Evolutionary conservation across 2,888 invertebrate genomes (phyloP).

Genomic region (Ornithoptera alexandrae): DNA sequence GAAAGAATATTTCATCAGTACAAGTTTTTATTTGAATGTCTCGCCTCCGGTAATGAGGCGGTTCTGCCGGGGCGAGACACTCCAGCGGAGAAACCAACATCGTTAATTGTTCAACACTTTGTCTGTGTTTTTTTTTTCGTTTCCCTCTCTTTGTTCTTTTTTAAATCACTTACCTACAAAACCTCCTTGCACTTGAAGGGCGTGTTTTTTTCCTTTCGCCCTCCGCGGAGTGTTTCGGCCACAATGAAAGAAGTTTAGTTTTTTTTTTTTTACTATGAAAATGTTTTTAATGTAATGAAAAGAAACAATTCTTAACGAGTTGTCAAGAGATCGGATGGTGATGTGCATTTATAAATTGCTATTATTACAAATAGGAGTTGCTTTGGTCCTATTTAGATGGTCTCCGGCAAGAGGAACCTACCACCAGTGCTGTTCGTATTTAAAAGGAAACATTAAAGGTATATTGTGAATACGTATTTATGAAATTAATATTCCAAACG

Average conservation of each 20-base stretch:
- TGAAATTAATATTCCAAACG: too few species aligned
- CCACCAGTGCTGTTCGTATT: too few species aligned
- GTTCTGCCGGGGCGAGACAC: slow-evolving; percentile 10
- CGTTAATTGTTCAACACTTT: slow-evolving; percentile 28
- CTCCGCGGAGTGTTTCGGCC: background rate
- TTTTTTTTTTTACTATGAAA: too few species aligned
- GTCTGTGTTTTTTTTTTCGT: slow-evolving; percentile 6
- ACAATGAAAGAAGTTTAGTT: background rate
- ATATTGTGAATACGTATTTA: too few species aligned
- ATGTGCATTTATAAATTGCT: too few species aligned
- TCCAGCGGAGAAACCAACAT: slow-evolving; percentile 21
- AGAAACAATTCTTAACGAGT: too few species aligned
- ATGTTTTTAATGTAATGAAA: too few species aligned
- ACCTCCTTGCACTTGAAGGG: slow-evolving; percentile 12
- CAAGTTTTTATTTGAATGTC: slow-evolving; percentile 22
- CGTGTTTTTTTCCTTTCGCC: slow-evolving; percentile 6
- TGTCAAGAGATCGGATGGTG: too few species aligned
- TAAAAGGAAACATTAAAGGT: too few species aligned
- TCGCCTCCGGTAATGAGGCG: slow-evolving; percentile 24
- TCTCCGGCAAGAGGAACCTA: too few species aligned
- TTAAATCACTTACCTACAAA: slow-evolving; percentile 15
- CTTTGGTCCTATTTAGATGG: too few species aligned
- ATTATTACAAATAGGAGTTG: too few species aligned
- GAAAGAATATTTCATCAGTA: slow-evolving; percentile 21
- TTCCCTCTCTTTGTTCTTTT: slow-evolving; percentile 23